Evolutionary conservation across 2,888 invertebrate species (phyloP), one percentile per base, ranked within the genome.

Genomic region (Drosophila prolongata): DNA sequence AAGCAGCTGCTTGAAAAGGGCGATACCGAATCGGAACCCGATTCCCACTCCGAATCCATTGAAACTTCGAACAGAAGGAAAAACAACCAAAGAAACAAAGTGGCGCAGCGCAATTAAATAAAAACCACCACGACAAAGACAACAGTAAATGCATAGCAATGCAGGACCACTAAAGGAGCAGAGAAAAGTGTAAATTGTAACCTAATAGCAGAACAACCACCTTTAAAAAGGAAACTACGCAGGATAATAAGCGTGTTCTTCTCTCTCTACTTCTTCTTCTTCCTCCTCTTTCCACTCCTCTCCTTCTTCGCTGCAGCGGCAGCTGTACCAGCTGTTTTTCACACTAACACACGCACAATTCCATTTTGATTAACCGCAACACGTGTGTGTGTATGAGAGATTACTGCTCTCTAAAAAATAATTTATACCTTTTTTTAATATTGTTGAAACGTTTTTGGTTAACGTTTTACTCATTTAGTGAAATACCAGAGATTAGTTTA

Each of bases 281-380:
- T 42, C 34, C 9, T 6, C 10, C 13, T 55, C 57, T 24, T 42
- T 16, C 42, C 35, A 14, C 40, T 60, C 37, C 14, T 24, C 60
- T 38, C 47, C 38, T 47, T 44, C 88, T 52, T 56, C 30, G 52
- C 43, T 60, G 57, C 49, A 68, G 53, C 52, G 59, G 73, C 73
- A 68, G 87, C 89, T 83, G 85, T 87, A 84, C 87, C 83, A 83
- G 89, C 83, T 83, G 83, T 89, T 83, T 66, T 79, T 71, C 53
- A 73, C 72, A 73, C 71, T 43, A 52, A 50, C 3, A 58, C 57
- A 37, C 47, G 52, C 61, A 27, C 52, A 57, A 59, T 43, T 49
- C 65, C 44, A 9, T 40, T 27, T 24, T 42, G 58, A 59, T 57
- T 40, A 40, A 49, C 62, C 50, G 66, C 62, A 59, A 55, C 76